Evolutionary conservation across 2,113 vertebrate species (phyloP).

Genomic region (Elanoides forficatus): DNA sequence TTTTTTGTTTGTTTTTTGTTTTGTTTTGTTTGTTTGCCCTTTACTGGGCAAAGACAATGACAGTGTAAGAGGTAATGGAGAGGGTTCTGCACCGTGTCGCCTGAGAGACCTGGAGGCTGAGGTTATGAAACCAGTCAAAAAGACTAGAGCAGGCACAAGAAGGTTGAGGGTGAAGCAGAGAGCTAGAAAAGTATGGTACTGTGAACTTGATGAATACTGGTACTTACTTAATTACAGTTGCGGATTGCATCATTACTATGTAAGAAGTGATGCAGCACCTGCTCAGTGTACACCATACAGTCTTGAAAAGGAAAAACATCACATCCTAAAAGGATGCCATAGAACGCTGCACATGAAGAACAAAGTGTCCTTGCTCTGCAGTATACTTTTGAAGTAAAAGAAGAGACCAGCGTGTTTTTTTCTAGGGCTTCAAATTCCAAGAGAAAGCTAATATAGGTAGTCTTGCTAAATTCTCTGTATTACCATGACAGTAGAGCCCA

Average conservation of each 20-base stretch:
- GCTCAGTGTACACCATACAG: not conserved
- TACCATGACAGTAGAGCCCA: not conserved
- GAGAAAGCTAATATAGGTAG: not conserved
- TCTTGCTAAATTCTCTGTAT: not conserved
- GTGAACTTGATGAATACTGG: too few species aligned
- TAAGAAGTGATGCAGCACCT: not conserved
- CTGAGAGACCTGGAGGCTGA: not conserved
- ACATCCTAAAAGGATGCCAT: not conserved
- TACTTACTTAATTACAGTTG: not conserved
- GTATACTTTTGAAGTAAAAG: not conserved
- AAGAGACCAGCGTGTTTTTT: not conserved
- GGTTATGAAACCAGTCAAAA: not conserved
- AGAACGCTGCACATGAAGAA: not conserved
- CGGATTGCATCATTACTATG: not conserved
- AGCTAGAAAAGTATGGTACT: not conserved
- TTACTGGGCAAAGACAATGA: not conserved
- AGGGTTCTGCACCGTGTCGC: not conserved
- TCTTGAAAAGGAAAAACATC: not conserved
- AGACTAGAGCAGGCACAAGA: not conserved
- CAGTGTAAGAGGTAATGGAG: not conserved
- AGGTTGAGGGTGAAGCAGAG: not conserved
- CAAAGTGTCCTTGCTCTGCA: not conserved
- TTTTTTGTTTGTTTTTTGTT: too few species aligned
- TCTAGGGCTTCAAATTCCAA: not conserved
- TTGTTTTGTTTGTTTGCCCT: not conserved